phyloP scores from a whole-genome alignment of 2,888 invertebrate genomes.

The Catocala fraxini region DNA sequence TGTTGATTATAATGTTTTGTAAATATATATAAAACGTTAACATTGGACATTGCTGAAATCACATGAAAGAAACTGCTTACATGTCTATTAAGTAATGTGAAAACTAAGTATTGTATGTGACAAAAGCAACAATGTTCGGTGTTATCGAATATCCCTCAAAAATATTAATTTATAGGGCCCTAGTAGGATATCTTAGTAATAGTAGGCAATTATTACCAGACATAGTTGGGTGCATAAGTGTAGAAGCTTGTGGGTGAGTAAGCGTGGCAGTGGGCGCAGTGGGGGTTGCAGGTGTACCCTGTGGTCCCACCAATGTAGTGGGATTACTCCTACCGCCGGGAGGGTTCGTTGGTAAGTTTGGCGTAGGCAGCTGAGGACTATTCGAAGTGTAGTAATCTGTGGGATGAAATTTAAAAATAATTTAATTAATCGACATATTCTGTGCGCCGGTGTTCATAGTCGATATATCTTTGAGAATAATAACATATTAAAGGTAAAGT shows the following conservation, averaged over 20 bases:
- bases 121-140: neutral
- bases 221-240: constrained; percentile 76
- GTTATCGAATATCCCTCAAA: neutral
- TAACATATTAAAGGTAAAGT: neutral
- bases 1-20: too few relatives aligned
- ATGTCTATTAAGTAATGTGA: constrained; percentile 5
- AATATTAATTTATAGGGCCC: neutral
- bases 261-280: constrained; percentile 70
- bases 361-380: constrained; percentile 77
- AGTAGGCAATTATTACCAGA: constrained; percentile 63
- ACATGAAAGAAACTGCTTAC: constrained; percentile 13
- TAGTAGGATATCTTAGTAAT: constrained; percentile 18
- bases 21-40: neutral
- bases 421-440: constrained; percentile 1
- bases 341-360: constrained; percentile 69
- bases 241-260: constrained; percentile 68
- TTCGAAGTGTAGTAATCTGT: constrained; percentile 75
- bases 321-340: constrained; percentile 65
- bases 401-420: constrained; percentile 15
- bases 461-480: neutral
- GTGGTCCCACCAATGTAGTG: constrained; percentile 67
- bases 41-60: constrained; percentile 8
- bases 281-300: constrained; percentile 66
- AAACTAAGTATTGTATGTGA: neutral
- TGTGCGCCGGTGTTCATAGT: neutral